Percentiles rank a stretch among this genome's conserved stretches.
phyloP scores from a whole-genome alignment of 2,113 vertebrate species.

The Rhadina sibilatrix region DNA sequence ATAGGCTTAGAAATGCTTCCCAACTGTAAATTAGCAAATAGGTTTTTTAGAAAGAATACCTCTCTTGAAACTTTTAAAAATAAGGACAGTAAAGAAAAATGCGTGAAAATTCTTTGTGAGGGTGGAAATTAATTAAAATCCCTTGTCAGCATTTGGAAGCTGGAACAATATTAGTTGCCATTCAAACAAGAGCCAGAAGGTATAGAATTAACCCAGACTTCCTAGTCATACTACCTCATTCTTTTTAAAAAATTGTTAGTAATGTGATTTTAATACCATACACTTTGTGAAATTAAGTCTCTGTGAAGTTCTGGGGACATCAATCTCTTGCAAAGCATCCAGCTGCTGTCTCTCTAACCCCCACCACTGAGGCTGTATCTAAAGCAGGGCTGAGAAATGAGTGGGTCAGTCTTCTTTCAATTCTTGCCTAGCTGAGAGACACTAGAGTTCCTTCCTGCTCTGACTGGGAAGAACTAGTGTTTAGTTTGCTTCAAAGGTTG shows the following conservation, averaged over 20 bases:
- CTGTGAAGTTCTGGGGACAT: neutral
- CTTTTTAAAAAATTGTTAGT: neutral
- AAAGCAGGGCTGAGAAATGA: neutral
- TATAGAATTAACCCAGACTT: neutral
- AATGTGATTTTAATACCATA: neutral
- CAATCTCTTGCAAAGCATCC: neutral
- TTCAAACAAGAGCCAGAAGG: neutral
- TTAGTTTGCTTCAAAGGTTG: slow-evolving; percentile 32
- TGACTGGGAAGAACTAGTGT: neutral
- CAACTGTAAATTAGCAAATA: neutral
- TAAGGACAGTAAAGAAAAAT: neutral
- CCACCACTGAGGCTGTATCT: neutral
- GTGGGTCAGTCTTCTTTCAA: neutral
- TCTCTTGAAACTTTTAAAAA: neutral
- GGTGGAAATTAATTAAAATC: neutral
- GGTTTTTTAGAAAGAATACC: neutral
- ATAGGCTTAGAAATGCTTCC: neutral
- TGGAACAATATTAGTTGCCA: neutral
- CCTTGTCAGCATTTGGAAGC: neutral
- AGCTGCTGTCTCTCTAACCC: neutral
- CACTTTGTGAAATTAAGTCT: neutral
- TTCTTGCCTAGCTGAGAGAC: neutral
- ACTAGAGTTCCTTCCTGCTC: neutral
- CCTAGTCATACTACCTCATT: neutral
- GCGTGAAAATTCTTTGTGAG: neutral